These are phyloP conservation scores for Platycercus adscitus DNA, from an alignment of 2,113 vertebrate genomes.

Conservation along the genomic window DNA sequence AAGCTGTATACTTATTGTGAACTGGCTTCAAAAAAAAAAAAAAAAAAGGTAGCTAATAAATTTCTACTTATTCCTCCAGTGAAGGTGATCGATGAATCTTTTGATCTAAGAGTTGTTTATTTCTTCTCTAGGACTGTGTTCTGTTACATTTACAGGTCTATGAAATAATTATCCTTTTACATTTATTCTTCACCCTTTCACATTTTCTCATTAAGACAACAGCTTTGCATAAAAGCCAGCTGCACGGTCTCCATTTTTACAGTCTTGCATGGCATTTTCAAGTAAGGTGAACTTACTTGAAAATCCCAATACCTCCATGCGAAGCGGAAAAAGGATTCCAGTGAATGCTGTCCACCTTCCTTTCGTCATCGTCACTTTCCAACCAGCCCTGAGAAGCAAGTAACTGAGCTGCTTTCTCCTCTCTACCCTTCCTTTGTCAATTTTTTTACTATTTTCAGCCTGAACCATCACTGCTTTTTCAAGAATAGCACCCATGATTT, in stretches of 20 bases:
- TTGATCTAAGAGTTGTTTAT: conserved; percentile 71
- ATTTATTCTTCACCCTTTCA: conserved; percentile 58
- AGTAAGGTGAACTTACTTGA: conserved; percentile 9
- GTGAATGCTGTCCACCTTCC: neutral
- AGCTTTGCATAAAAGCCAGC: conserved; percentile 64
- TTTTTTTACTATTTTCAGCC: neutral
- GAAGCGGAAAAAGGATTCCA: neutral
- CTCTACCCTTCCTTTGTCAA: neutral
- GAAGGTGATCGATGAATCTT: conserved; percentile 49
- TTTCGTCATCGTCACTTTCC: neutral
- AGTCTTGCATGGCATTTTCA: conserved; percentile 24
- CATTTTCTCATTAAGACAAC: conserved; percentile 71
- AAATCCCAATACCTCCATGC: neutral
- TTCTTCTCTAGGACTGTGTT: conserved; percentile 61
- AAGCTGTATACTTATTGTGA: conserved; percentile 58
- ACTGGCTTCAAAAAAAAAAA: neutral
- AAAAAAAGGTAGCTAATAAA: conserved; percentile 60
- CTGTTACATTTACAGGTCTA: conserved; percentile 64
- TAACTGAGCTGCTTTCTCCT: neutral
- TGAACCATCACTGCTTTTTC: neutral
- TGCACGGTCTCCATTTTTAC: conserved; percentile 64
- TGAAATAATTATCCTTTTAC: conserved; percentile 69
- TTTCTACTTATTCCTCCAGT: conserved; percentile 53
- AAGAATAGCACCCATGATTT: neutral
- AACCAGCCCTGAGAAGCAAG: neutral